These are phyloP conservation scores for Pachycephus smyrnensis DNA, from an alignment of 2,888 invertebrate species.

Conservation along the genomic window DNA sequence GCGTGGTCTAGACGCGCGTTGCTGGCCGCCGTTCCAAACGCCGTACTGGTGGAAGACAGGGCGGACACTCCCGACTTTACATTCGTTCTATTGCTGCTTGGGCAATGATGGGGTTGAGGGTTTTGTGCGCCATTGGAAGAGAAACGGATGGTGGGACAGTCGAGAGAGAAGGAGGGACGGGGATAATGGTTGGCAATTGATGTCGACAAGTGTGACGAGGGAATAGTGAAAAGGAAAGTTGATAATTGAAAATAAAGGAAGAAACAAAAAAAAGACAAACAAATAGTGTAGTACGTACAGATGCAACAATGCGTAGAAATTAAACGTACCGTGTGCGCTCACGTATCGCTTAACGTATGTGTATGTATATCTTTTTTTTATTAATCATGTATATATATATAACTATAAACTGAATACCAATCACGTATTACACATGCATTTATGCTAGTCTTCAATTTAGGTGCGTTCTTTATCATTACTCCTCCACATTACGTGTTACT, in stretches of 20 bases:
- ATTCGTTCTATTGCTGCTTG: constrained; percentile 85
- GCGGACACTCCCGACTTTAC: constrained; percentile 90
- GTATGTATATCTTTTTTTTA: constrained; percentile 16
- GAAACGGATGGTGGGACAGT: constrained; percentile 13
- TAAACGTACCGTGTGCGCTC: constrained; percentile 35
- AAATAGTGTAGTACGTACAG: constrained; percentile 66
- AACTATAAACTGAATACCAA: constrained; percentile 1
- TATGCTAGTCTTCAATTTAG: background rate
- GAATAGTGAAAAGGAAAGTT: constrained; percentile 53
- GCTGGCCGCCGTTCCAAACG: constrained; percentile 86
- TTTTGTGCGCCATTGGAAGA: constrained; percentile 30
- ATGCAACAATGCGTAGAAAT: constrained; percentile 51
- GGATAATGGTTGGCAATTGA: constrained; percentile 39
- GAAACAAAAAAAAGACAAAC: constrained; percentile 63
- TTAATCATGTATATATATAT: background rate
- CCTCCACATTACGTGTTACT: background rate
- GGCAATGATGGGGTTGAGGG: constrained; percentile 49
- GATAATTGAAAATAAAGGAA: constrained; percentile 64
- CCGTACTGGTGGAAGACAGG: constrained; percentile 87
- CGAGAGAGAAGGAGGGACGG: background rate
- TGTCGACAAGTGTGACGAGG: constrained; percentile 32
- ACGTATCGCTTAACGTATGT: constrained; percentile 27
- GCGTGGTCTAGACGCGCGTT: constrained; percentile 77
- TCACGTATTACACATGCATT: constrained; percentile 17
- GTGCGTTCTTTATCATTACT: background rate